Evolutionary conservation across 2,888 invertebrate species (phyloP).

Genomic region (Cactoblastis cactorum): DNA sequence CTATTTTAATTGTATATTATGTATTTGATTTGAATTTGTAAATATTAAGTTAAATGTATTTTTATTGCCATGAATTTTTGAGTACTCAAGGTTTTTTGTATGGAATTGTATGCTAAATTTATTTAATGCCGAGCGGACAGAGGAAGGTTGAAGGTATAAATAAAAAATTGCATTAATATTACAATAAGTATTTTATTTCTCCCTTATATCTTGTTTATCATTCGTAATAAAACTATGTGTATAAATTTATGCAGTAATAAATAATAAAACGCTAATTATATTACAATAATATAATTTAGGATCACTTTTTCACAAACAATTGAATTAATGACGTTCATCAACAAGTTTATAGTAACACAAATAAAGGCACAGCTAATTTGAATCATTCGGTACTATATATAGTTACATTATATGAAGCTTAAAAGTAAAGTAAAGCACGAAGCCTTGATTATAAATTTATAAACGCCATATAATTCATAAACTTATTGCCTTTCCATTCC

Average conservation of each 20-base stretch:
- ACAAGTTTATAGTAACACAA: constrained; percentile 13
- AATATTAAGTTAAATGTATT: constrained; percentile 73
- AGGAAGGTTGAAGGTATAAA: constrained; percentile 73
- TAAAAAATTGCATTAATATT: constrained; percentile 71
- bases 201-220: constrained; percentile 5
- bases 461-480: too few relatives aligned
- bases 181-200: constrained; percentile 55
- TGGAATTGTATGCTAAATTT: constrained; percentile 63
- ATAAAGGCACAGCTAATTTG: constrained; percentile 3
- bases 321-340: constrained; percentile 2
- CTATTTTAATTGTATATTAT: constrained; percentile 76
- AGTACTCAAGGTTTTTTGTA: constrained; percentile 57
- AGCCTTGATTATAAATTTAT: too few relatives aligned
- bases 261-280: constrained; percentile 54
- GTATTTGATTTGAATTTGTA: constrained; percentile 74
- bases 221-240: constrained; percentile 17
- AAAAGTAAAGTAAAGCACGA: not conserved
- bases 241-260: constrained; percentile 34
- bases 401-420: too few relatives aligned
- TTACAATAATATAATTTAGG: constrained; percentile 67
- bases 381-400: constrained; percentile 2
- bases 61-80: constrained; percentile 73
- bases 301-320: constrained; percentile 51
- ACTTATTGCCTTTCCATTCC: too few relatives aligned
- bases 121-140: constrained; percentile 60